Base-by-base conservation (phyloP, 2,797 vertebrate species). In the Lithobates sylvaticus region DNA sequence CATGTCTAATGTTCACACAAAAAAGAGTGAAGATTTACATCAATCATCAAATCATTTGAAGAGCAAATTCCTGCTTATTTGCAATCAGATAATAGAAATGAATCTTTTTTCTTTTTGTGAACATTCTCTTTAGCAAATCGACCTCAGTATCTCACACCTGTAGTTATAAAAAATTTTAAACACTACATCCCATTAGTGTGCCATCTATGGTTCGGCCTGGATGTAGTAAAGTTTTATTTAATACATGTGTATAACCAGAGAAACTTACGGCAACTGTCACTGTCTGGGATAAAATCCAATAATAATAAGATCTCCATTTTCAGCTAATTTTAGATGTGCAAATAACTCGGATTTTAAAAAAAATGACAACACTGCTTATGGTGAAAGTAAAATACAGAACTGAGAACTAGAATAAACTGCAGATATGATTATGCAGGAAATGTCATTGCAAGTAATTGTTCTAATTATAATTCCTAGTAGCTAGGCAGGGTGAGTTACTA, bases 271-370 rank as follows among this genome's bases (percentile, higher is more conserved):
- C 72, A 34, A 67, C 32, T 76, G 58, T 84, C 89, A 88, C 88
- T 89, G 89, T 85, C 88, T 70, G 74, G 89, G 88, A 91, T 91
- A 92, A 91, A 89, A 81, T 84, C 72, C 83, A 88, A 89, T 84
- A 90, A 87, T 91, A 90, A 88, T 91, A 90, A 91, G 88, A 87
- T 90, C 88, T 92, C 83, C 84, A 92, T 86, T 90, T 91, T 88
- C 84, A 82, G 81, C 88, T 91, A 91, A 93, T 90, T 93, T 88
- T 89, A 92, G 91, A 91, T 92, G 88, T 91, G 87, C 91, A 89
- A 90, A 92, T 92, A 91, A 93, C 88, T 88, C 84, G 89, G 88
- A 91, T 89, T 92, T 91, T 86, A 34, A 82, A 90, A 91, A 70
- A 74, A 39, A 79, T 83, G 78, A 92, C 90, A 92, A 92, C 86